Evolutionary conservation across 2,888 invertebrate genomes (phyloP), one percentile per base, ranked within the genome.

Genomic region (Drosophila formosana): DNA sequence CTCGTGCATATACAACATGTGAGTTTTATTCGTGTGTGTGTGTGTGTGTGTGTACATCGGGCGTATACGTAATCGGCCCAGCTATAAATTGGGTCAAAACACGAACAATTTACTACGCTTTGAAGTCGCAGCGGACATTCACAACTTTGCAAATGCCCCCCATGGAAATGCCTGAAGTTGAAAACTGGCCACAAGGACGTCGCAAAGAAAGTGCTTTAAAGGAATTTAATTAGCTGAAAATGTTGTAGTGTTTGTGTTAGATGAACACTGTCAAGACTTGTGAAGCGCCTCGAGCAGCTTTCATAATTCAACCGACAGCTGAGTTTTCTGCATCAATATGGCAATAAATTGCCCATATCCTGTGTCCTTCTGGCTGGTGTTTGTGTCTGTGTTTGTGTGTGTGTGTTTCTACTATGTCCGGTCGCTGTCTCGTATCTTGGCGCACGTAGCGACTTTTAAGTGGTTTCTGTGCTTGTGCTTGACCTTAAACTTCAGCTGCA

Each of bases 401-500:
- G 18, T 23, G 9, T 28, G 26, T 13, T 39, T 25, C 7, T 50
- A 18, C 49, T 32, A 34, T 46, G 61, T 76, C 67, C 64, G 56
- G 60, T 66, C 51, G 60, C 55, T 30, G 39, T 72, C 66, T 58
- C 50, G 49, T 37, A 23, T n/a, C 61, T 56, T 25, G 45, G 49
- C 9, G 56, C 72, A 72, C 73, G 74, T 74, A 65, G 46, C 45
- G 68, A 81, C 76, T 80, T 73, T 71, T 82, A 87, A 84, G 88
- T 83, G 82, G 70, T 73, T 84, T 82, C 75, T 53, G 63, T 57
- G 78, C 81, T 66, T 76, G 64, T 43, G 50, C 65, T 67, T 85
- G 82, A 82, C 84, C 88, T 85, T 88, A 79, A 82, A 88, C 81
- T 81, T 86, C 72, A 69, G 67, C 80, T 70, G 28, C 7, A 45